A percentile compares a stretch with the other conserved stretches of the same genome.
phyloP scores from a whole-genome alignment of 2,888 invertebrate species.

The Epiperipatus broadwayi region DNA sequence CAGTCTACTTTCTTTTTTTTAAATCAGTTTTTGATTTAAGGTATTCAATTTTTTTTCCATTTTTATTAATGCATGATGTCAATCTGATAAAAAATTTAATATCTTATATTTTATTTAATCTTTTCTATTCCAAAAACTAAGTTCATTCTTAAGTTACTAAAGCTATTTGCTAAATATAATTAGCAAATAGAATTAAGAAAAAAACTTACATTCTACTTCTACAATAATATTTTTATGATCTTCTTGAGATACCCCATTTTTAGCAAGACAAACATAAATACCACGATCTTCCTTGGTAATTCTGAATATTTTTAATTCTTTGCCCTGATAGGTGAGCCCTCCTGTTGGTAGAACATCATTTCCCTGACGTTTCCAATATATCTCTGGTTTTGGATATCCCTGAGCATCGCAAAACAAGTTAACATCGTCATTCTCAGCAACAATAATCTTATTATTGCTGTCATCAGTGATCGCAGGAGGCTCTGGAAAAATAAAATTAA shows the following conservation, averaged over 20 bases:
- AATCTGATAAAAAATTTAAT: too few species aligned
- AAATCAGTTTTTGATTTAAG: too few species aligned
- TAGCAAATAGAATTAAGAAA: slow-evolving; percentile 4
- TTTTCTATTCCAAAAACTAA: too few species aligned
- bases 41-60: too few species aligned
- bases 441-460: slow-evolving; percentile 62
- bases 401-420: slow-evolving; percentile 70
- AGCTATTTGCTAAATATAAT: too few species aligned
- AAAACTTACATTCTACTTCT: slow-evolving; percentile 39
- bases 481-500: slow-evolving; percentile 27
- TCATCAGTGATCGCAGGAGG: slow-evolving; percentile 83
- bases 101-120: too few species aligned
- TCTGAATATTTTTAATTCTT: slow-evolving; percentile 49
- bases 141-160: too few species aligned
- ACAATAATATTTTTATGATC: slow-evolving; percentile 57
- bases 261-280: slow-evolving; percentile 70
- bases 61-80: too few species aligned
- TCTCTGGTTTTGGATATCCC: slow-evolving; percentile 58
- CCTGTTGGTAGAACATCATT: slow-evolving; percentile 73
- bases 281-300: slow-evolving; percentile 74
- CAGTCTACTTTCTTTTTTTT: too few species aligned
- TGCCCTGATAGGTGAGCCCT: slow-evolving; percentile 45
- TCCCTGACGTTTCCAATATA: slow-evolving; percentile 78
- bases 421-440: slow-evolving; percentile 51
- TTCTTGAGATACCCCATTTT: slow-evolving; percentile 28